Base-by-base conservation (phyloP, 2,797 vertebrate species). In the Microctenopoma steveboyesi region DNA sequence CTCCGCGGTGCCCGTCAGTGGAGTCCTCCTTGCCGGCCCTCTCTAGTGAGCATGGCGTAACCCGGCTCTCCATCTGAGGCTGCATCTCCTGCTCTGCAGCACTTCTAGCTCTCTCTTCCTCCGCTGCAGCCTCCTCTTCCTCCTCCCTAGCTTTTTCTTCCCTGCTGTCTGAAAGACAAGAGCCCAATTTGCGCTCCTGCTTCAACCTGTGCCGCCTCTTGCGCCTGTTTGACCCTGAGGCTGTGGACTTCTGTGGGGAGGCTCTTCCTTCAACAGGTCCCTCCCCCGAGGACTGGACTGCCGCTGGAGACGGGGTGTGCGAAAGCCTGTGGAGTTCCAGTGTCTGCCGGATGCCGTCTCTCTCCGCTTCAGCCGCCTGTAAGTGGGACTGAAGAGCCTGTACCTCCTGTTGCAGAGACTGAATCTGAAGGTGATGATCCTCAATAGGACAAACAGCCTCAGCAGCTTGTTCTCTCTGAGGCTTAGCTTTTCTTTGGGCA, bases 151-250 rank as follows among this genome's bases (percentile, higher is more conserved):
- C 78, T 50, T 55, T 82, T 70, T 83, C 83, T 52, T 82, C 83
- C 74, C 78, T 83, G 85, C 79, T 70, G 69, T 85, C 85, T 64
- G 76, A 57, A 7, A 65, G 59, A 67, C 69, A 55, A 85, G 80
- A 58, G 83, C 70, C 64, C 69, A 51, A 61, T 82, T 84, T 88
- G 82, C 95, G 92, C 83, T 96, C 94, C 81, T 94, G 93, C 81
- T 93, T 94, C 51, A 93, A 93, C 78, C 88, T 87, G 84, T 93
- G 90, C 79, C 94, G 92, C 91, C 93, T 87, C 78, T 91, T 93
- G 83, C 91, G 89, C 76, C 89, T 84, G 87, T 28, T 89, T 70
- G 91, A 90, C 86, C 89, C 91, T 10, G 87, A 85, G 62, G 86
- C 84, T 15, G 83, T 37, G 49, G 86, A 80, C 83, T 90, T 92